A percentile compares a stretch with the other conserved stretches of the same genome.
phyloP scores from a whole-genome alignment of 1,140 invertebrate species.

The Piezodorus guildinii region DNA sequence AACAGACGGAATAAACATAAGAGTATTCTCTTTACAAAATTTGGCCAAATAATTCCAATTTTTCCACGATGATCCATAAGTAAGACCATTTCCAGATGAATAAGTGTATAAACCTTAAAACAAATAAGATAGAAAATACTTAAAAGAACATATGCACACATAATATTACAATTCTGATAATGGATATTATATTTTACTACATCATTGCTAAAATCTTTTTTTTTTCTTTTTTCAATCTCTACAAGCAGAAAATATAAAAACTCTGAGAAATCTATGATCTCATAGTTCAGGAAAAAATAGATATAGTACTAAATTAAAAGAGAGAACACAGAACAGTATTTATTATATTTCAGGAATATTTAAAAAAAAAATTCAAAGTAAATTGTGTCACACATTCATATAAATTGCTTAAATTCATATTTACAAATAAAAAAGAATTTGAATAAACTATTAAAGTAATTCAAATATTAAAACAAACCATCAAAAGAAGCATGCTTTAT shows the following conservation, averaged over 20 bases:
- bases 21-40: constrained; percentile 41
- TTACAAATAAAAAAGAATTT: too few species aligned
- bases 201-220: neutral
- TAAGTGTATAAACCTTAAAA: constrained; percentile 45
- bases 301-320: neutral
- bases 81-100: constrained; percentile 45
- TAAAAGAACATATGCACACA: neutral
- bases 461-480: constrained; percentile 29
- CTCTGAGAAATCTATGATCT: neutral
- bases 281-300: neutral
- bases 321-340: too few species aligned
- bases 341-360: too few species aligned
- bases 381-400: neutral
- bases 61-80: constrained; percentile 49
- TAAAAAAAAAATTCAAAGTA: too few species aligned
- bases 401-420: too few species aligned
- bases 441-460: neutral
- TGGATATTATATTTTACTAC: neutral
- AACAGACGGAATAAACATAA: constrained; percentile 46
- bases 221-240: neutral
- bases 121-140: neutral
- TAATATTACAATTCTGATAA: too few species aligned
- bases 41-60: constrained; percentile 46
- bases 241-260: neutral
- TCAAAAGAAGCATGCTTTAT: constrained; percentile 46